Percentiles rank a stretch among this genome's conserved stretches.
phyloP scores from a whole-genome alignment of 2,113 vertebrate species.

The Urocolius indicus region DNA sequence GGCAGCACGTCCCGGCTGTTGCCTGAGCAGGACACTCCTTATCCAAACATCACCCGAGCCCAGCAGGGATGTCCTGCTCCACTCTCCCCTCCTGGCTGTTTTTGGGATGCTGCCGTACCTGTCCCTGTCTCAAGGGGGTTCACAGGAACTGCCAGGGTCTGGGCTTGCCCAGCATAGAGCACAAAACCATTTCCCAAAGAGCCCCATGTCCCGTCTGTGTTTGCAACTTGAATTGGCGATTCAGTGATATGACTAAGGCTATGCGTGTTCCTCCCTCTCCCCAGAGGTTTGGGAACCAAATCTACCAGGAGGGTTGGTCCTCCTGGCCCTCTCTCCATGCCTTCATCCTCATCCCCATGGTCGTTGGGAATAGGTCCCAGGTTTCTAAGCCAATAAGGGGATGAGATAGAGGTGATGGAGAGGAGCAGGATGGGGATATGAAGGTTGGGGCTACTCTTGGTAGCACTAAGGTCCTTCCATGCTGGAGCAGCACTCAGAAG shows the following conservation, averaged over 20 bases:
- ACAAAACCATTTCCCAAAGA: background rate
- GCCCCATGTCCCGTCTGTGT: rapidly evolving
- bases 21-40: background rate
- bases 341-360: rapidly evolving
- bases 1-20: background rate
- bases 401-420: background rate
- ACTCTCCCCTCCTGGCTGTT: rapidly evolving
- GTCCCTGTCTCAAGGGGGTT: background rate
- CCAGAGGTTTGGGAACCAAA: too few species aligned
- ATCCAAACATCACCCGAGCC: rapidly evolving
- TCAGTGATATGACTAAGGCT: background rate
- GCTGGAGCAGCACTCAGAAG: background rate
- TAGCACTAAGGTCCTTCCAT: background rate
- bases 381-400: rapidly evolving
- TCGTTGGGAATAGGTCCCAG: rapidly evolving
- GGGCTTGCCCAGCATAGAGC: background rate
- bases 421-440: too few species aligned
- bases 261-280: rapidly evolving
- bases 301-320: background rate
- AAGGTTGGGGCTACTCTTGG: background rate
- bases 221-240: rapidly evolving
- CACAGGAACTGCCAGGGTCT: background rate
- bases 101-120: background rate
- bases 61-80: rapidly evolving
- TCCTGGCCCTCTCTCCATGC: background rate